Evolutionary conservation across 2,797 vertebrate species (phyloP).

Genomic region (Rhinatrema bivittatum): DNA sequence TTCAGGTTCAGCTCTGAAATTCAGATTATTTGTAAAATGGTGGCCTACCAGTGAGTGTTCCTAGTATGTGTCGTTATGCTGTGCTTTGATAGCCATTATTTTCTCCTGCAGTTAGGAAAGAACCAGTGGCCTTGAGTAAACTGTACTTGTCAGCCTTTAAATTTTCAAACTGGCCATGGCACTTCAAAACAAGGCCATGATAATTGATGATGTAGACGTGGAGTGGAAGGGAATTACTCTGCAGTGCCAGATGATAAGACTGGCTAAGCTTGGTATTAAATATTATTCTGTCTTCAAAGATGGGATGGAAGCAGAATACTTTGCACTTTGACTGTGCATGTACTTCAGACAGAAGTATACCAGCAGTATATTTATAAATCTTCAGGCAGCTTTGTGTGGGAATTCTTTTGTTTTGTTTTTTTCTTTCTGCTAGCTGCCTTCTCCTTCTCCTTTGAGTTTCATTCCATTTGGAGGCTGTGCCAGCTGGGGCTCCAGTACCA

Average conservation of each 20-base stretch:
- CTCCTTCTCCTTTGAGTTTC: too few species aligned
- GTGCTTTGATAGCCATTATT: constrained; percentile 11
- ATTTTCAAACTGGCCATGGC: constrained; percentile 13
- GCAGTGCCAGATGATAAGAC: constrained; percentile 31
- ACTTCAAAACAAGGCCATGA: constrained; percentile 18
- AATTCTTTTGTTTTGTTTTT: too few species aligned
- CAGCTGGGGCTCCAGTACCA: too few species aligned
- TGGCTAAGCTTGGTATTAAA: constrained; percentile 35
- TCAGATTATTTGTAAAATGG: too few species aligned
- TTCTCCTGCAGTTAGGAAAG: constrained; percentile 27
- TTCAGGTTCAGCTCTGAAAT: too few species aligned
- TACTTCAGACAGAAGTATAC: too few species aligned
- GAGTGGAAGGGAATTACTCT: constrained; percentile 42
- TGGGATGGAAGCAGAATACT: constrained; percentile 15
- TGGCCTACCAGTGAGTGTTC: background rate
- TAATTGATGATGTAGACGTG: constrained; percentile 33
- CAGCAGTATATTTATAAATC: too few species aligned
- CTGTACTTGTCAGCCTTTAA: constrained; percentile 13
- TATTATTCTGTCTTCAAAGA: constrained; percentile 32
- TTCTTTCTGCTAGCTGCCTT: too few species aligned
- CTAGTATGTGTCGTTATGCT: constrained; percentile 5
- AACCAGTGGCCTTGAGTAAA: constrained; percentile 26
- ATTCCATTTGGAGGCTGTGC: too few species aligned
- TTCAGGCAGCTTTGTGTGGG: too few species aligned
- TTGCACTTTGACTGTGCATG: constrained; percentile 21